These are phyloP conservation scores for Metopia argyrocephala DNA, from an alignment of 2,888 invertebrate genomes.

Conservation along the genomic window DNA sequence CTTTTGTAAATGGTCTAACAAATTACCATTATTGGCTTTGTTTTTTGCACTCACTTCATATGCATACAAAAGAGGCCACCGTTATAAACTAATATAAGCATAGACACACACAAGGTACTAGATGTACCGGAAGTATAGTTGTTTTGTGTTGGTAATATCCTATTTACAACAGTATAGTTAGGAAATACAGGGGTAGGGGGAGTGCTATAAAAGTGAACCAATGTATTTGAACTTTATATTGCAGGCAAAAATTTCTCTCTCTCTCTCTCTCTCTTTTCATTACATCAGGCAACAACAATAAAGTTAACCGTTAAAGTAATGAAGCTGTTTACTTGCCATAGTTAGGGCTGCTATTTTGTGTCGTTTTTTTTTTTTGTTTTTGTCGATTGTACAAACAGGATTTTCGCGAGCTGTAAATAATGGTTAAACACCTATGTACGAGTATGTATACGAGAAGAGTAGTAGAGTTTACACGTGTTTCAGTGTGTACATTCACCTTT, in stretches of 20 bases:
- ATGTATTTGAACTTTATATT: background rate
- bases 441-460: too few species aligned
- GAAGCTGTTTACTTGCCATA: slow-evolving; percentile 52
- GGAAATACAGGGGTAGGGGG: background rate
- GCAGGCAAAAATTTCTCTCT: too few species aligned
- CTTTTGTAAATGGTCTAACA: slow-evolving; percentile 55
- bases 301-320: slow-evolving; percentile 60
- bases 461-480: too few species aligned
- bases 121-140: background rate
- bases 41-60: background rate
- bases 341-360: background rate
- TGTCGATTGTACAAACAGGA: slow-evolving; percentile 4
- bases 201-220: background rate
- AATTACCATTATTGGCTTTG: slow-evolving; percentile 56
- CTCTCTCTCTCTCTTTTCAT: background rate
- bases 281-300: slow-evolving; percentile 16
- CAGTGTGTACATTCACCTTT: too few species aligned
- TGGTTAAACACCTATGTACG: too few species aligned
- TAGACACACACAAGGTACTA: too few species aligned
- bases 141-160: background rate
- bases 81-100: too few species aligned
- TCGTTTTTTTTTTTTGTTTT: background rate
- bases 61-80: slow-evolving; percentile 1
- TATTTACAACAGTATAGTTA: background rate
- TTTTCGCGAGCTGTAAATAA: background rate